A percentile compares a stretch with the other conserved stretches of the same genome.
Evolutionary conservation across 2,113 vertebrate species (phyloP).

Genomic region (Bubo bubo): DNA sequence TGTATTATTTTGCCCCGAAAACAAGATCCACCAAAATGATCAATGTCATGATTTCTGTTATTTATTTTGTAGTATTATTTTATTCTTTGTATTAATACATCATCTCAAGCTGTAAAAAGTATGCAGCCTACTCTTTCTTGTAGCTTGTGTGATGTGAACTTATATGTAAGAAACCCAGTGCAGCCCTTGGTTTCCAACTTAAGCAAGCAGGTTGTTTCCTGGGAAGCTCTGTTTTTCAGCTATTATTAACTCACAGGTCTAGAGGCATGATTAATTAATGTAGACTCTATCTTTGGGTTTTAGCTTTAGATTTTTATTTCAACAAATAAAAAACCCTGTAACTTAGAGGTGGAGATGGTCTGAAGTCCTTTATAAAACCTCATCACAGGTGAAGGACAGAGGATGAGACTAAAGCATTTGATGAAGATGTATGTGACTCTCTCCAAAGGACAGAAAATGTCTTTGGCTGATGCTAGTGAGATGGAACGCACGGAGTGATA

Average conservation of each 20-base stretch:
- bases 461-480: background rate
- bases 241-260: background rate
- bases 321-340: background rate
- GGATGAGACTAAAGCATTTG: background rate
- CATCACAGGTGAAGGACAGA: background rate
- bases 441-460: rapidly evolving
- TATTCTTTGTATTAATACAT: background rate
- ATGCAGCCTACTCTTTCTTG: background rate
- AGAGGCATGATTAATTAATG: background rate
- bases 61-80: background rate
- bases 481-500: rapidly evolving
- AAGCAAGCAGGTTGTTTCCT: background rate
- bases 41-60: background rate
- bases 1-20: background rate
- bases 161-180: background rate
- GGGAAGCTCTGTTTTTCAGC: background rate
- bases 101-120: background rate
- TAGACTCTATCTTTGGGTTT: background rate
- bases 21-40: background rate
- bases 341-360: background rate
- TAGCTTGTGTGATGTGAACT: rapidly evolving
- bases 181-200: background rate
- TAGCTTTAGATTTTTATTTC: background rate
- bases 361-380: background rate
- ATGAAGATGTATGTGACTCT: background rate